Conservation (phyloP, 2,888 invertebrate genomes). For the Drosophila rubida region DNA sequence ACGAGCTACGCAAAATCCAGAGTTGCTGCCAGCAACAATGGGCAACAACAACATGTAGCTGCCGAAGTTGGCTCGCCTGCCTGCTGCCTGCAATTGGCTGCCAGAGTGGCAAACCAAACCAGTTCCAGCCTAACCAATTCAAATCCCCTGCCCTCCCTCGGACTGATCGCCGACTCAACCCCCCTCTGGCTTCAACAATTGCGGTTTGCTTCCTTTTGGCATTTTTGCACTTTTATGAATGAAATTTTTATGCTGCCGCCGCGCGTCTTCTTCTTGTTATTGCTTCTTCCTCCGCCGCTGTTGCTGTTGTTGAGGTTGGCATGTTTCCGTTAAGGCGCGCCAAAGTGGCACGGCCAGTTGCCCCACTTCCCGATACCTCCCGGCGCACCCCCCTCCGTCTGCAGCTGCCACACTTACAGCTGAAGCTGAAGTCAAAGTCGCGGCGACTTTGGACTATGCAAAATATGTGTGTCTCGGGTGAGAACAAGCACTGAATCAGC, state of each 20-base stretch:
- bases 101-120: constrained; percentile 39
- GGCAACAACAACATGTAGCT: constrained; percentile 40
- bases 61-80: too few species aligned
- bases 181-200: constrained; percentile 17
- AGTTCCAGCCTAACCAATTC: constrained; percentile 41
- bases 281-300: constrained; percentile 28
- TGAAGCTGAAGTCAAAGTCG: constrained; percentile 6
- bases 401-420: too few species aligned
- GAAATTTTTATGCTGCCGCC: constrained; percentile 50
- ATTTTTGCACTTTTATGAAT: constrained; percentile 78
- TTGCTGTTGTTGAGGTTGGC: constrained; percentile 67
- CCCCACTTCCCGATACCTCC: constrained; percentile 8
- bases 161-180: too few species aligned
- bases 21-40: constrained; percentile 51
- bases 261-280: constrained; percentile 20
- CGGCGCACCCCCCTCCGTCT: background rate
- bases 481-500: constrained; percentile 32
- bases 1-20: constrained; percentile 78
- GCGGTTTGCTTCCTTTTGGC: constrained; percentile 74
- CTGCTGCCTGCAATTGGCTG: constrained; percentile 53
- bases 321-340: constrained; percentile 77
- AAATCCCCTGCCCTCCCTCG: constrained; percentile 2
- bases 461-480: constrained; percentile 33
- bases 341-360: constrained; percentile 74
- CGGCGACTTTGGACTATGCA: constrained; percentile 36